Evolutionary conservation across 92 coral and sea anemone genomes (phyloP).

Genomic region (Galaxea fascicularis): DNA sequence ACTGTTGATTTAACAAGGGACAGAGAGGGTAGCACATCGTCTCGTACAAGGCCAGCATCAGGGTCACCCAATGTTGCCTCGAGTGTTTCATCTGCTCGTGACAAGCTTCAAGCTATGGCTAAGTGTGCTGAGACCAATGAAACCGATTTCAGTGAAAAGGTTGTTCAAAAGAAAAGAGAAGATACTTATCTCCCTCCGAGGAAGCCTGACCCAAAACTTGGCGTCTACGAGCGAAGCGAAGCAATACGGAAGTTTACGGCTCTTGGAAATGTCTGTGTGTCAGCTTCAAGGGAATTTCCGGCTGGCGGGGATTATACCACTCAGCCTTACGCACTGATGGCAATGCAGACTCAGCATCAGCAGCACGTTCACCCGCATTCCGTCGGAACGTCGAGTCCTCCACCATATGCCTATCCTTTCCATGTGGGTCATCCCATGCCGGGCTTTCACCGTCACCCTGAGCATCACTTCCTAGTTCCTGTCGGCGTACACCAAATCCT

Average conservation of each 20-base stretch:
- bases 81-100: conserved; percentile 81
- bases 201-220: conserved; percentile 89
- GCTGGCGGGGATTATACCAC: conserved; percentile 66
- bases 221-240: conserved; percentile 82
- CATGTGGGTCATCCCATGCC: conserved; percentile 61
- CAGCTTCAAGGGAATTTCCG: conserved; percentile 75
- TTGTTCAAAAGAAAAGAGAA: conserved; percentile 48
- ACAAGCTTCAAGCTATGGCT: conserved; percentile 84
- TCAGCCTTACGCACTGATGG: conserved; percentile 62
- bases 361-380: conserved; percentile 61
- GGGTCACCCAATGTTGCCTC: conserved; percentile 32
- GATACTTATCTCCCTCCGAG: conserved; percentile 70
- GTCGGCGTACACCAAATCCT: conserved; percentile 69
- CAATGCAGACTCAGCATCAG: conserved; percentile 62
- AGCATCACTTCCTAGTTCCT: conserved; percentile 66
- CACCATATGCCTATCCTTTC: conserved; percentile 62
- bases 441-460: conserved; percentile 66
- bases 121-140: conserved; percentile 64
- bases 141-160: conserved; percentile 63
- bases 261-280: conserved; percentile 60
- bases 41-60: conserved; percentile 32
- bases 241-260: conserved; percentile 87
- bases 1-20: conserved; percentile 86
- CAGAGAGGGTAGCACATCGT: conserved; percentile 50
- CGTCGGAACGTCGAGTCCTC: conserved; percentile 61